phyloP scores from a whole-genome alignment of 2,113 vertebrate species.

The Eidolon helvum region DNA sequence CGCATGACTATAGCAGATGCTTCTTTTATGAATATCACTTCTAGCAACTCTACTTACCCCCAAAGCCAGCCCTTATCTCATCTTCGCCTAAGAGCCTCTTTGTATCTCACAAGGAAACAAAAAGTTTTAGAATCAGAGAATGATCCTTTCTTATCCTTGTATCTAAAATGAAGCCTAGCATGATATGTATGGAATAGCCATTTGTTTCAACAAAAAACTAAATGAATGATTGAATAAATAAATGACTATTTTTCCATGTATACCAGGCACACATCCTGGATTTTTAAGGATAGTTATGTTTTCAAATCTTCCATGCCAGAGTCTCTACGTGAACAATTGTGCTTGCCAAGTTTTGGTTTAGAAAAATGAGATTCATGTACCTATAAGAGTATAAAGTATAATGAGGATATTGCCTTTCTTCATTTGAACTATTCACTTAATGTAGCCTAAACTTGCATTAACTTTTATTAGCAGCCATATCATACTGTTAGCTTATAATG shows the following conservation, averaged over 20 bases:
- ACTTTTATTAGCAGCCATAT: constrained; percentile 62
- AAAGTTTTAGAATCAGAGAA: not conserved
- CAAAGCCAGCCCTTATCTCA: not conserved
- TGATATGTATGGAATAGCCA: not conserved
- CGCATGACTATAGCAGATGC: not conserved
- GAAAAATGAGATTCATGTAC: constrained; percentile 45
- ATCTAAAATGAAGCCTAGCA: not conserved
- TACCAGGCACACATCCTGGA: not conserved
- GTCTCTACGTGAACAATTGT: not conserved
- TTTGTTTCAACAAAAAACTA: not conserved
- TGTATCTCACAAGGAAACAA: not conserved
- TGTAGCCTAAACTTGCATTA: constrained; percentile 62
- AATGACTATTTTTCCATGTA: not conserved
- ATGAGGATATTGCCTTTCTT: not conserved
- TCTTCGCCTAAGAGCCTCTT: not conserved
- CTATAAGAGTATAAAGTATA: not conserved
- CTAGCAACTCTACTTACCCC: not conserved
- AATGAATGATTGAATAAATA: not conserved
- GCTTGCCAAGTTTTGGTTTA: not conserved
- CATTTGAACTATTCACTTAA: constrained; percentile 58
- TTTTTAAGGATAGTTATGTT: not conserved
- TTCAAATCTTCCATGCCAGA: not conserved
- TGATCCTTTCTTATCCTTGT: not conserved
- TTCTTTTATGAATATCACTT: not conserved
- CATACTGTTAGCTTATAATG: constrained; percentile 69